phyloP scores from a whole-genome alignment of 30 jellyfish, hydroid and myxozoan genomes.

The Aurelia aurita region DNA sequence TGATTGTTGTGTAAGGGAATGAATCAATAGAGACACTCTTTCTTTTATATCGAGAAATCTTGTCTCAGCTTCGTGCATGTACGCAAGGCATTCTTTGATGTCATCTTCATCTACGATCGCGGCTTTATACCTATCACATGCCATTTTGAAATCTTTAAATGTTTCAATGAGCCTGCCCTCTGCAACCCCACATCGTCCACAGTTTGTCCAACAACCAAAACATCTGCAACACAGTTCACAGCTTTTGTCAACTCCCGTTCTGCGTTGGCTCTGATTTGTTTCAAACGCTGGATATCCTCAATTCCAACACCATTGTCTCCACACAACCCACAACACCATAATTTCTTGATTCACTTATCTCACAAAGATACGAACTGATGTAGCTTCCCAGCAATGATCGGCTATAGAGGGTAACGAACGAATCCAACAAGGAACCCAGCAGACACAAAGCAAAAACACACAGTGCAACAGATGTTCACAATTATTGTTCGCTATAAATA shows the following conservation, averaged over 20 bases:
- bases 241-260: slow-evolving; percentile 46
- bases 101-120: slow-evolving; percentile 9
- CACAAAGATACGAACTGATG: no score
- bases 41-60: slow-evolving; percentile 14
- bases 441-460: no score
- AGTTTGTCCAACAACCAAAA: slow-evolving; percentile 25
- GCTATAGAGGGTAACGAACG: no score
- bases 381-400: no score
- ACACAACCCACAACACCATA: no score
- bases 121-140: slow-evolving; percentile 20
- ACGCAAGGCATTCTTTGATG: slow-evolving; percentile 22
- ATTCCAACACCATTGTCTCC: slow-evolving; percentile 8
- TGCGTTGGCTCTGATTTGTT: slow-evolving; percentile 42
- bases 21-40: slow-evolving; percentile 21
- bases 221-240: slow-evolving; percentile 31
- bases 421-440: no score
- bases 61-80: slow-evolving; percentile 44
- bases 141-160: slow-evolving; percentile 29
- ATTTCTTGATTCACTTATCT: no score
- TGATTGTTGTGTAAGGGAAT: not conserved
- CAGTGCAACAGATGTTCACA: no score
- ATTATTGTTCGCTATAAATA: no score
- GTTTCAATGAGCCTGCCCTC: slow-evolving; percentile 29
- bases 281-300: slow-evolving; percentile 25
- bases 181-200: slow-evolving; percentile 28